Percentiles rank a stretch among this genome's conserved stretches.
These are phyloP conservation scores for Chrysogorgia sp. DNA, from an alignment of 92 coral and sea anemone species.

Conservation along the genomic window DNA sequence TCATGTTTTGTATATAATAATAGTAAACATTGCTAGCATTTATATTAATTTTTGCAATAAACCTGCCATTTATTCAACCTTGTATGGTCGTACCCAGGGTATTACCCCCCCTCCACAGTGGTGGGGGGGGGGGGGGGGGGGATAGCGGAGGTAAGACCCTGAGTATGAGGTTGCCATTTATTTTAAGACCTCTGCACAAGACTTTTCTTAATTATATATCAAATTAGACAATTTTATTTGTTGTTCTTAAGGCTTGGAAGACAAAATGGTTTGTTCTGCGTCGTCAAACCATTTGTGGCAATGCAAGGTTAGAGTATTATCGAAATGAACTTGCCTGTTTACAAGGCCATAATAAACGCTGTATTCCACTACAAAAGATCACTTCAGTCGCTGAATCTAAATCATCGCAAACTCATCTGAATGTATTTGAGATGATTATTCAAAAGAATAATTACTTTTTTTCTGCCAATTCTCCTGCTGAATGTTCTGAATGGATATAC, in stretches of 20 bases:
- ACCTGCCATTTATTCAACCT: no score
- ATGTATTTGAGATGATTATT: constrained; percentile 73
- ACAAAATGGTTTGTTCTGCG: constrained; percentile 94
- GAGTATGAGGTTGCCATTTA: no score
- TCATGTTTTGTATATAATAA: no score
- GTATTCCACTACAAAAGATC: constrained; percentile 79
- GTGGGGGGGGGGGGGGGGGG: no score
- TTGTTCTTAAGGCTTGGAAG: constrained; percentile 80
- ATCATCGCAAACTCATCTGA: constrained; percentile 76
- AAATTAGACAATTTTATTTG: background rate
- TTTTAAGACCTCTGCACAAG: no score
- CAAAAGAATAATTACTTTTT: constrained; percentile 77
- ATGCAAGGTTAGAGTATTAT: constrained; percentile 85
- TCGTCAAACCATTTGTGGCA: constrained; percentile 79
- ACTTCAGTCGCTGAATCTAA: constrained; percentile 75
- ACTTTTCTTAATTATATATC: no score
- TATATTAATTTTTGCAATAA: no score
- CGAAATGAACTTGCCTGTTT: constrained; percentile 86
- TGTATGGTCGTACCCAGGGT: no score
- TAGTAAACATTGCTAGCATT: no score
- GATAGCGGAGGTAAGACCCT: no score
- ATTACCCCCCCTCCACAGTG: no score
- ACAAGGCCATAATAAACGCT: constrained; percentile 79
- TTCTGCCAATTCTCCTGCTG: constrained; percentile 74
- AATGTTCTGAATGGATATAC: constrained; percentile 85